Evolutionary conservation across 2,888 invertebrate genomes (phyloP).

Genomic region (Lacanobia oleracea): DNA sequence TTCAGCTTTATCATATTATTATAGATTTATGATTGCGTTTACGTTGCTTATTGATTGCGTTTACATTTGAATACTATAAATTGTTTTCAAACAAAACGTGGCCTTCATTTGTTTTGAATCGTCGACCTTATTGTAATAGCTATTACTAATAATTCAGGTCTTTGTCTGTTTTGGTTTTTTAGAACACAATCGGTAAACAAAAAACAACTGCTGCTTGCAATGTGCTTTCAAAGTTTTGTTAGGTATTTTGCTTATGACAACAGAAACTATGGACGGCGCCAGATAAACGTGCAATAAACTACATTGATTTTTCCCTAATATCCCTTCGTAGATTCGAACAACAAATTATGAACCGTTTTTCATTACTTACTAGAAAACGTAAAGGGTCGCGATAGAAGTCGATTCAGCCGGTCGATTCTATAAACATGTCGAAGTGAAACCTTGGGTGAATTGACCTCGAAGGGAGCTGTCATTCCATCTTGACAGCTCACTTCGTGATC

Average conservation of each 20-base stretch:
- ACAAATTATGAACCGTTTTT: too few relatives aligned
- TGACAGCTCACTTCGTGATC: too few relatives aligned
- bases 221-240: neutral
- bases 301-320: too few relatives aligned
- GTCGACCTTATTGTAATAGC: constrained; percentile 25
- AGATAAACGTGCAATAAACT: too few relatives aligned
- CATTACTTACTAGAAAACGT: too few relatives aligned
- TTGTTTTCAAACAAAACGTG: constrained; percentile 45
- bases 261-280: neutral
- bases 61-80: constrained; percentile 50
- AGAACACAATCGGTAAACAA: constrained; percentile 13
- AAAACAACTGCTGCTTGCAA: constrained; percentile 8
- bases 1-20: too few relatives aligned
- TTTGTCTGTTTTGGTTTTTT: constrained; percentile 16
- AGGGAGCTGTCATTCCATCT: too few relatives aligned
- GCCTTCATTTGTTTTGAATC: constrained; percentile 53
- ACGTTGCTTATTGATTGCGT: constrained; percentile 14
- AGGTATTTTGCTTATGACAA: constrained; percentile 2
- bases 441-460: too few relatives aligned
- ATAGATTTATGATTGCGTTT: neutral
- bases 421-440: too few relatives aligned
- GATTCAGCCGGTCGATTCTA: too few relatives aligned
- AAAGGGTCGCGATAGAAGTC: too few relatives aligned
- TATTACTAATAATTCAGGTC: constrained; percentile 22
- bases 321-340: too few relatives aligned